Conservation (phyloP, 2,888 invertebrate genomes). For the Lasioglossum malachurum region DNA sequence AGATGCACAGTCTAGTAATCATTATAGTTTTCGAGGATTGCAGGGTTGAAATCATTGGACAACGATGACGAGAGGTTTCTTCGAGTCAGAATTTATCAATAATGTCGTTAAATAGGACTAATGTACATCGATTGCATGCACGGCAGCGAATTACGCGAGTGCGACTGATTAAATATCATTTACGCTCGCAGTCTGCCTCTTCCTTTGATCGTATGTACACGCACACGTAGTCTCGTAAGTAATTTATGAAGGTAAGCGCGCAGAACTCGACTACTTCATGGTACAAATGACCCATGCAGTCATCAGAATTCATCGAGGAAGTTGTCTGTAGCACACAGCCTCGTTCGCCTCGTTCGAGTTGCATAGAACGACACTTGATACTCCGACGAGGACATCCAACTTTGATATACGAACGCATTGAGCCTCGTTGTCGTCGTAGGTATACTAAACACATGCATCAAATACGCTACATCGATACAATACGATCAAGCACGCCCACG, state of each 20-base stretch:
- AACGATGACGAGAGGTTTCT: constrained; percentile 4
- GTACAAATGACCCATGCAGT: constrained; percentile 22
- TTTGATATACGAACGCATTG: neutral
- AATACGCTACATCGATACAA: neutral
- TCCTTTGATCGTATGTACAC: constrained; percentile 18
- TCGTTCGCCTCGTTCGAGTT: neutral
- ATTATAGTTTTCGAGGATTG: neutral
- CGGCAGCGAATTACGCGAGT: constrained; percentile 58
- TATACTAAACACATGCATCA: constrained; percentile 8
- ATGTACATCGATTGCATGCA: constrained; percentile 62
- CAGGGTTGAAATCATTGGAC: neutral
- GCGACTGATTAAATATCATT: constrained; percentile 39
- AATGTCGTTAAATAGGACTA: constrained; percentile 52
- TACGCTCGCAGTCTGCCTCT: constrained; percentile 31
- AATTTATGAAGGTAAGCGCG: constrained; percentile 17
- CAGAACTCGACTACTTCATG: constrained; percentile 22
- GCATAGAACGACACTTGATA: neutral
- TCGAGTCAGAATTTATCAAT: constrained; percentile 51
- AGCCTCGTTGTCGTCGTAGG: neutral
- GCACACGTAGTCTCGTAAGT: constrained; percentile 20
- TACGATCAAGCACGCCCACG: constrained; percentile 4
- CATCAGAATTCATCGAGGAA: constrained; percentile 9
- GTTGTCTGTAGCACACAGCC: neutral
- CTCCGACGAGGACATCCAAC: neutral
- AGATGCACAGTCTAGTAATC: too few relatives aligned